Percentiles rank a stretch among this genome's conserved stretches.
Conservation (phyloP, 2,888 invertebrate genomes). For the Clostera curtula region DNA sequence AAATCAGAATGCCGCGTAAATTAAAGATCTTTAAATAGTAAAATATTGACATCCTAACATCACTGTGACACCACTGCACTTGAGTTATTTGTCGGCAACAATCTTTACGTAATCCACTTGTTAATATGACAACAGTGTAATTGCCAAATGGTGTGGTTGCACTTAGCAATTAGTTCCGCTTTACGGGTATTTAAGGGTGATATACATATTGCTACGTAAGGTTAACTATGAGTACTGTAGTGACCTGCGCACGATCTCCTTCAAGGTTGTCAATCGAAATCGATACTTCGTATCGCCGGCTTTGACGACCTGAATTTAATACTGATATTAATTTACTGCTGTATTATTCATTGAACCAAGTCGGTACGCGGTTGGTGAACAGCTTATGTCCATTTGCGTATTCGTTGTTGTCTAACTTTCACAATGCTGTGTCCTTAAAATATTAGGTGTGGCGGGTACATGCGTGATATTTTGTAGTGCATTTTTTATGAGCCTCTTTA, state of each 20-base stretch:
- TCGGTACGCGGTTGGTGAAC: constrained; percentile 18
- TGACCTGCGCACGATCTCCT: constrained; percentile 43
- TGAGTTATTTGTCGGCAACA: constrained; percentile 34
- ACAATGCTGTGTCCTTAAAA: constrained; percentile 31
- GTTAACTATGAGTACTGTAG: constrained; percentile 28
- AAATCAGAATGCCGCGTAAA: too few species aligned
- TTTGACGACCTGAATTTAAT: constrained; percentile 41
- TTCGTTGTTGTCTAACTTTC: constrained; percentile 28
- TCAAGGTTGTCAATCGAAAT: constrained; percentile 57
- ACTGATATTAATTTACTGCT: constrained; percentile 29
- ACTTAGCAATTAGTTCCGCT: constrained; percentile 55
- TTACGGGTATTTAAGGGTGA: constrained; percentile 57
- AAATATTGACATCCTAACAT: too few species aligned
- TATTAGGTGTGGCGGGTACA: constrained; percentile 11
- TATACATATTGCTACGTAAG: constrained; percentile 34
- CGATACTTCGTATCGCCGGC: constrained; percentile 44
- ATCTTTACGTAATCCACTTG: constrained; percentile 52
- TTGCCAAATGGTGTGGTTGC: constrained; percentile 40
- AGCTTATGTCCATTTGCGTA: constrained; percentile 29
- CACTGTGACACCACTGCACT: constrained; percentile 41
- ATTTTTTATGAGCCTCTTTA: constrained; percentile 10
- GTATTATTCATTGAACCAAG: constrained; percentile 27
- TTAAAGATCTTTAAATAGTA: too few species aligned
- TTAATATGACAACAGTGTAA: constrained; percentile 46
- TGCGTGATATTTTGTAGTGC: constrained; percentile 16